Percentiles rank a stretch among this genome's conserved stretches.
These are phyloP conservation scores for Pseudococcus jackbeardsleyi DNA, from an alignment of 2,888 invertebrate genomes.

Conservation along the genomic window DNA sequence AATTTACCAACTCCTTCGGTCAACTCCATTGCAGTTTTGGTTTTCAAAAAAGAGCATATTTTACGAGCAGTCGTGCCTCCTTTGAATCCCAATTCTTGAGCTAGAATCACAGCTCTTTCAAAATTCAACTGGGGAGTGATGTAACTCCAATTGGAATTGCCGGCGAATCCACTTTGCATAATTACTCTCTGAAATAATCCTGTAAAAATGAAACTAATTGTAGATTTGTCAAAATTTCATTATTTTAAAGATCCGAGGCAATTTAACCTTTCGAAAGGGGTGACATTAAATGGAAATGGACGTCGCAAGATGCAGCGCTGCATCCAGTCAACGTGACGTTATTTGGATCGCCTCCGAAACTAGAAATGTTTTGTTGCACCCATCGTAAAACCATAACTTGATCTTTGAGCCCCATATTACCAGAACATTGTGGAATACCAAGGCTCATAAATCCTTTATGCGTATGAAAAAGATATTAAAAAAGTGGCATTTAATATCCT, in stretches of 20 bases:
- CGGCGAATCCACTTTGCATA: conserved; percentile 52
- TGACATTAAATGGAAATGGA: conserved; percentile 48
- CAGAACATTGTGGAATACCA: conserved; percentile 28
- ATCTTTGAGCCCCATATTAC: conserved; percentile 55
- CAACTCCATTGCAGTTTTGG: background rate
- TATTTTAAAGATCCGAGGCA: background rate
- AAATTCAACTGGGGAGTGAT: background rate
- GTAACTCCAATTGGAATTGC: conserved; percentile 36
- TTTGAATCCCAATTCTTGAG: conserved; percentile 14
- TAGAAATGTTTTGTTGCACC: conserved; percentile 32
- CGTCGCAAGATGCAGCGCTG: conserved; percentile 31
- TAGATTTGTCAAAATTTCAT: background rate
- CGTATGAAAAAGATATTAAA: background rate
- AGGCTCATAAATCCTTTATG: conserved; percentile 33
- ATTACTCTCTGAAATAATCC: conserved; percentile 57
- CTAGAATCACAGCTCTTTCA: conserved; percentile 26
- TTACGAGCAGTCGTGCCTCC: background rate
- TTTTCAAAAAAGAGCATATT: conserved; percentile 51
- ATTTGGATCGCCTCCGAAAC: conserved; percentile 57
- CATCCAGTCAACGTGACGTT: conserved; percentile 42
- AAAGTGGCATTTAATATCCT: background rate
- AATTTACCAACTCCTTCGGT: conserved; percentile 21
- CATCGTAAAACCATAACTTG: conserved; percentile 31
- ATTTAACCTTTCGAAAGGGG: conserved; percentile 39
- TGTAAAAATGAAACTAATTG: background rate